phyloP scores from a whole-genome alignment of 2,113 vertebrate species.

The Meles meles region DNA sequence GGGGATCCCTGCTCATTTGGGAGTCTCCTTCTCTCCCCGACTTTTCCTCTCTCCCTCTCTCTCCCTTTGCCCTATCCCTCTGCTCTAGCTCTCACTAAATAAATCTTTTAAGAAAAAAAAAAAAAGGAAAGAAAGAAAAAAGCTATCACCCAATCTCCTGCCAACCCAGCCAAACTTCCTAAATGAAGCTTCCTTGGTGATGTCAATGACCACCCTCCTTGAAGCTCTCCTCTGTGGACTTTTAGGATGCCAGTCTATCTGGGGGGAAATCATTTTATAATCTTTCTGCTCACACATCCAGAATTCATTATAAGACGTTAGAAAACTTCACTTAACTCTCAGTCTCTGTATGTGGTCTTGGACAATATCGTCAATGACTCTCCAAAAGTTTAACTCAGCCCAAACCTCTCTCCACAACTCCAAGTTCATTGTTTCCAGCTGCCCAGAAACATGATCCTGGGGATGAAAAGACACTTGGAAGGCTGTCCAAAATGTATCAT shows the following conservation, averaged over 20 bases:
- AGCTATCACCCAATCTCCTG: not conserved
- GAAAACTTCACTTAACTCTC: not conserved
- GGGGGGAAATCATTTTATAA: not conserved
- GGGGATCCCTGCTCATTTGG: not conserved
- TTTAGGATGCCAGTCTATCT: not conserved
- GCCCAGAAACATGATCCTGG: not conserved
- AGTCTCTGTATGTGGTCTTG: not conserved
- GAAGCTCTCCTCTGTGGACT: not conserved
- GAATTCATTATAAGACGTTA: not conserved
- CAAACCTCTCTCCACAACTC: not conserved
- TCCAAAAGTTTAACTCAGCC: not conserved
- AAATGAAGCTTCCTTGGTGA: not conserved
- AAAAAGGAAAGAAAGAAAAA: not conserved
- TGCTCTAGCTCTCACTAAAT: not conserved
- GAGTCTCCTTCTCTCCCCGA: not conserved
- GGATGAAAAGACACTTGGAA: not conserved
- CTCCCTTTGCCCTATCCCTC: not conserved
- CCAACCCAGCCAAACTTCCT: not conserved
- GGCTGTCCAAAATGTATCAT: not conserved
- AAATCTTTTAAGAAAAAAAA: not conserved
- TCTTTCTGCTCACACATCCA: not conserved
- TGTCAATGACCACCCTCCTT: not conserved
- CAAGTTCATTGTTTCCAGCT: not conserved
- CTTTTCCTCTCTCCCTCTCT: not conserved
- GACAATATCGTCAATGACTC: not conserved